These are phyloP conservation scores for Spodoptera frugiperda DNA, from an alignment of 1,140 invertebrate genomes.

Conservation along the genomic window DNA sequence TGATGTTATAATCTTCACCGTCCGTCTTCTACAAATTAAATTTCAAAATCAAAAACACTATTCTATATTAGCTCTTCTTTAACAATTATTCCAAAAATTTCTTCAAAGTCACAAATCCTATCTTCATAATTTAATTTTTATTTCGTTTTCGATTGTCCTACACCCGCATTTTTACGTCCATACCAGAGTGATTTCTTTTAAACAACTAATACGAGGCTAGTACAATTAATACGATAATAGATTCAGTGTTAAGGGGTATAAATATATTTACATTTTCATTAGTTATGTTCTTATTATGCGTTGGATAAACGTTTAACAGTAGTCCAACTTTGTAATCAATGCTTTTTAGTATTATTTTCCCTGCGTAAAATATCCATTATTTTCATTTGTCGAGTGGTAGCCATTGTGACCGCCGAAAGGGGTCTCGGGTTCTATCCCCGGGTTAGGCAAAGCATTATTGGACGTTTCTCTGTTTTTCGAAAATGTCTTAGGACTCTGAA, in stretches of 20 bases:
- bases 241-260: constrained; percentile 19
- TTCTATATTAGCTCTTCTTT: no score
- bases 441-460: no score
- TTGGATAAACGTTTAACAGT: not conserved
- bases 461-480: no score
- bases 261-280: constrained; percentile 27
- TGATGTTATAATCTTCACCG: no score
- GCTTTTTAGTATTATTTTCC: no score
- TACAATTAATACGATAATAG: constrained; percentile 8
- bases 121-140: not conserved
- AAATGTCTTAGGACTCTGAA: no score
- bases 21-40: no score
- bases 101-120: not conserved
- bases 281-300: not conserved
- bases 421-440: no score
- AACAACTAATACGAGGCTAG: not conserved
- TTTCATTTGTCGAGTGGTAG: no score
- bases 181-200: not conserved
- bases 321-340: not conserved
- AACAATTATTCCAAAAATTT: not conserved
- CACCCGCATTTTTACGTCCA: not conserved
- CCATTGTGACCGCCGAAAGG: no score
- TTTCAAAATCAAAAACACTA: no score
- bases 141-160: not conserved
- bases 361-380: no score